phyloP scores from a whole-genome alignment of 2,113 vertebrate species.

The Phyllostomus discolor region DNA sequence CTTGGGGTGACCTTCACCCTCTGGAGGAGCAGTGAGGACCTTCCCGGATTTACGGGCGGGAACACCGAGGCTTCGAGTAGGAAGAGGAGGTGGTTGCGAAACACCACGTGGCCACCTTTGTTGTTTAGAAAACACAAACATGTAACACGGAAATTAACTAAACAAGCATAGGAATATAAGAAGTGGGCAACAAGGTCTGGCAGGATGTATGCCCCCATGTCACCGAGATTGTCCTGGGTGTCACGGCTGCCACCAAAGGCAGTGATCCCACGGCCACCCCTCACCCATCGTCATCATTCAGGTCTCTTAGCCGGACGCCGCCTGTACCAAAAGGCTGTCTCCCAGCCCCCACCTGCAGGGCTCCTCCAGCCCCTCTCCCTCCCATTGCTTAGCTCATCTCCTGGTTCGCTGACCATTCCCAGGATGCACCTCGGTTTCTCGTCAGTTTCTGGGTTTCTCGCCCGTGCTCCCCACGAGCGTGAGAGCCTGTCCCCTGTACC shows the following conservation, averaged over 20 bases:
- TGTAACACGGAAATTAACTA: neutral
- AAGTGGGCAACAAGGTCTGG: neutral
- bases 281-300: neutral
- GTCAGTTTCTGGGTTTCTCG: neutral
- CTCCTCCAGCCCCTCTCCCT: neutral
- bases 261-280: accelerated
- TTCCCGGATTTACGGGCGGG: too few species aligned
- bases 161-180: neutral
- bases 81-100: neutral
- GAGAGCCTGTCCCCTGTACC: accelerated
- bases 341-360: accelerated
- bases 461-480: neutral
- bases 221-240: neutral
- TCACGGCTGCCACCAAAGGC: neutral
- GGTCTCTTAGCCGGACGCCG: accelerated
- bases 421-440: neutral
- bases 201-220: accelerated
- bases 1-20: neutral
- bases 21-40: accelerated
- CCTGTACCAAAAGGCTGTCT: accelerated
- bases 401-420: accelerated
- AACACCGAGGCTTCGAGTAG: neutral
- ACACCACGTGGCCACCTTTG: neutral
- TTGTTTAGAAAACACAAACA: neutral
- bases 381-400: neutral